These are phyloP conservation scores for Ceratosolen solmsi DNA, from an alignment of 1,140 invertebrate genomes.

Conservation along the genomic window DNA sequence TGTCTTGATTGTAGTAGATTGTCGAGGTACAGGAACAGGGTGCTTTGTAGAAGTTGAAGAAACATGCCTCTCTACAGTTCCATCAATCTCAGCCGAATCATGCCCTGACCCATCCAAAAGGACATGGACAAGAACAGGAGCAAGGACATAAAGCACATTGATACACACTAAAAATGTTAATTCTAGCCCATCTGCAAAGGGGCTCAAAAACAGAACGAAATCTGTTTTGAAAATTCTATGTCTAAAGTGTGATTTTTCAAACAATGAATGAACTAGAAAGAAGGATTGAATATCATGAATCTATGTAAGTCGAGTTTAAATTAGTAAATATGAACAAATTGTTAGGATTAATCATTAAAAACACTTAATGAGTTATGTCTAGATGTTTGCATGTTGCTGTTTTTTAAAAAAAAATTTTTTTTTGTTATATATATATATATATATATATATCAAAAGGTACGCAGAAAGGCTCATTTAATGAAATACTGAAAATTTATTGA, in stretches of 20 bases:
- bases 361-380: conserved; percentile 66
- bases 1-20: conserved; percentile 59
- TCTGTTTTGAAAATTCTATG: conserved; percentile 53
- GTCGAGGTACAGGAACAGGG: conserved; percentile 70
- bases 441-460: too few species aligned
- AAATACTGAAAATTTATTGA: neutral
- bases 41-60: conserved; percentile 70
- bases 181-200: conserved; percentile 67
- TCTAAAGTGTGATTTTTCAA: conserved; percentile 17
- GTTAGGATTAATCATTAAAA: conserved; percentile 67
- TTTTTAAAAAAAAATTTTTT: too few species aligned
- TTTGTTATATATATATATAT: too few species aligned
- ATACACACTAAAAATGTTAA: conserved; percentile 72
- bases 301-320: conserved; percentile 46
- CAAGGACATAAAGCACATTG: conserved; percentile 74
- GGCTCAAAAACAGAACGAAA: conserved; percentile 60
- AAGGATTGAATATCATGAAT: neutral
- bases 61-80: conserved; percentile 73
- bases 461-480: neutral
- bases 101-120: conserved; percentile 73
- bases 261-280: conserved; percentile 9
- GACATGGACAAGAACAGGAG: conserved; percentile 73
- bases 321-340: conserved; percentile 67
- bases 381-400: conserved; percentile 58
- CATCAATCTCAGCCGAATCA: conserved; percentile 74